Conservation (phyloP, 2,888 invertebrate species). For the Alitta virens region DNA sequence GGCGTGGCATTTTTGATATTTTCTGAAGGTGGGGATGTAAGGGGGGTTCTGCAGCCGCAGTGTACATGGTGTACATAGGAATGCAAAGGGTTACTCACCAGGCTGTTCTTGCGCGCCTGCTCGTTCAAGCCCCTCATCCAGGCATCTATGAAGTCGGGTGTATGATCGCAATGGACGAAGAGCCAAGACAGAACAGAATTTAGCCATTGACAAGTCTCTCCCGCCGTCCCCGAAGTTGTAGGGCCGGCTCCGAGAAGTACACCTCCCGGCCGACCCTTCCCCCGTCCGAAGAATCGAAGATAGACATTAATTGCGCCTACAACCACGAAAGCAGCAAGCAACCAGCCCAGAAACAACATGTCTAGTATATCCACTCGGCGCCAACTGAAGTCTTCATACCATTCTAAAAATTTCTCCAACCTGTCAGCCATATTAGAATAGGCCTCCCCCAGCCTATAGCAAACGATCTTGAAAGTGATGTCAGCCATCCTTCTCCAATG, state of each 20-base stretch:
- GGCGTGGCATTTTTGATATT: too few species aligned
- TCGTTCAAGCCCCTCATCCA: slow-evolving; percentile 58
- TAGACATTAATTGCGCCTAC: slow-evolving; percentile 45
- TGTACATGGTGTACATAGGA: too few species aligned
- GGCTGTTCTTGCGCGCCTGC: slow-evolving; percentile 49
- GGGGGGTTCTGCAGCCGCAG: too few species aligned
- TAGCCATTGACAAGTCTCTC: slow-evolving; percentile 51
- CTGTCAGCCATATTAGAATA: slow-evolving; percentile 50
- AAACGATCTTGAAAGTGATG: slow-evolving; percentile 52
- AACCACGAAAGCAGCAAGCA: slow-evolving; percentile 43
- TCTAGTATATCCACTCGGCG: slow-evolving; percentile 51
- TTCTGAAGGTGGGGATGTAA: too few species aligned
- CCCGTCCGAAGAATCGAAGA: slow-evolving; percentile 45
- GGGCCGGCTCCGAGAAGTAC: not conserved
- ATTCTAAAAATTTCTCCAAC: slow-evolving; percentile 38
- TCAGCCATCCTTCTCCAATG: slow-evolving; percentile 45
- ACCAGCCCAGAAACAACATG: slow-evolving; percentile 49
- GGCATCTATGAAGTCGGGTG: slow-evolving; percentile 51
- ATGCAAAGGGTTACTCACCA: slow-evolving; percentile 15
- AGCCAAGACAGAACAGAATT: slow-evolving; percentile 53
- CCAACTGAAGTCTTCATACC: slow-evolving; percentile 43
- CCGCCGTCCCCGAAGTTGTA: slow-evolving; percentile 1
- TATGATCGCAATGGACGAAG: slow-evolving; percentile 45
- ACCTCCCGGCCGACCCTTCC: slow-evolving; percentile 34
- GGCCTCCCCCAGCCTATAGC: slow-evolving; percentile 53